Percentiles rank a stretch among this genome's conserved stretches.
phyloP scores from a whole-genome alignment of 2,797 vertebrate genomes.

The Jordanella pulchra region DNA sequence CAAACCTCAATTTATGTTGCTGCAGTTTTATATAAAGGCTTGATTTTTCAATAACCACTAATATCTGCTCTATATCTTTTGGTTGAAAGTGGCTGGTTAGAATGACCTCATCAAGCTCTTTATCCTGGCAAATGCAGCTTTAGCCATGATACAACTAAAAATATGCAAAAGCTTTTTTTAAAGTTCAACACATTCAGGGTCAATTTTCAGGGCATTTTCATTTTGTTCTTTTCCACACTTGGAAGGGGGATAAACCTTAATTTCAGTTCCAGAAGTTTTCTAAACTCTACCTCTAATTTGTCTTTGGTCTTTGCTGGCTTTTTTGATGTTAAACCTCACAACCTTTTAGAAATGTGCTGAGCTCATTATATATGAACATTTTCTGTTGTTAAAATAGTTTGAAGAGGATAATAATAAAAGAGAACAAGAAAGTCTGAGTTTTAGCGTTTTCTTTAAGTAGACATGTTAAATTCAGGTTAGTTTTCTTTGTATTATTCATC shows the following conservation, averaged over 20 bases:
- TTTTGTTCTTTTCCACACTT: neutral
- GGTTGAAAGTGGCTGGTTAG: no score
- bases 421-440: neutral
- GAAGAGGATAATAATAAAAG: neutral
- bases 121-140: neutral
- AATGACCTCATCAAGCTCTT: neutral
- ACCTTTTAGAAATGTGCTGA: neutral
- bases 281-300: neutral
- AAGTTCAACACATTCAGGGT: neutral
- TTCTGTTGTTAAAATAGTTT: neutral
- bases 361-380: neutral
- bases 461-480: neutral
- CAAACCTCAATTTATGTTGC: neutral
- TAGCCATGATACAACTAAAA: neutral
- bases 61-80: neutral
- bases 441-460: neutral
- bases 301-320: neutral
- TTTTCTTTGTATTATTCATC: constrained; percentile 1
- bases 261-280: neutral
- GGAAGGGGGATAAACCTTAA: neutral
- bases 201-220: constrained; percentile 1
- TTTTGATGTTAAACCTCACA: neutral
- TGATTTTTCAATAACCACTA: no score
- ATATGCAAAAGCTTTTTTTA: neutral
- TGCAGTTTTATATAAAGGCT: neutral